A percentile compares a stretch with the other conserved stretches of the same genome.
phyloP scores from a whole-genome alignment of 2,888 invertebrate genomes.

The Panorpa germanica region DNA sequence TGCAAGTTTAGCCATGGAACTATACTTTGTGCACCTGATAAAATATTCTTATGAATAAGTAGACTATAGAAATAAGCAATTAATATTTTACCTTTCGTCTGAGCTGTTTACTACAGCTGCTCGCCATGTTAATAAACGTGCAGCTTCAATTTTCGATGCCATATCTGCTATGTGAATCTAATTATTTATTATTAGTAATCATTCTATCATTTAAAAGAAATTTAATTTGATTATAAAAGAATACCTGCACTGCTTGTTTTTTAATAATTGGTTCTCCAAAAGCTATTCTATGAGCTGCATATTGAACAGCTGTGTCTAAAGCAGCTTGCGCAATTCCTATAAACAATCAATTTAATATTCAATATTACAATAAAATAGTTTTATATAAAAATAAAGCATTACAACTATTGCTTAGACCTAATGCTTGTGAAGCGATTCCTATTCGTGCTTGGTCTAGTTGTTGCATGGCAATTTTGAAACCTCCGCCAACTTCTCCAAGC shows the following conservation, averaged over 20 bases:
- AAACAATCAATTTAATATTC: conserved; percentile 8
- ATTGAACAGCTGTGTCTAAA: conserved; percentile 50
- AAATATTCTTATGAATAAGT: too few species aligned
- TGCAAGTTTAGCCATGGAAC: conserved; percentile 58
- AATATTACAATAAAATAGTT: conserved; percentile 3
- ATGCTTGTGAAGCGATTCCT: conserved; percentile 55
- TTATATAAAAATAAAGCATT: conserved; percentile 1
- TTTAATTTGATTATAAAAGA: conserved; percentile 6
- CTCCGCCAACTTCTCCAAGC: conserved; percentile 36
- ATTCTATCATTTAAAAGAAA: conserved; percentile 7
- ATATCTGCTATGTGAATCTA: conserved; percentile 49
- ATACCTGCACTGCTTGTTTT: conserved; percentile 46
- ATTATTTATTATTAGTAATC: conserved; percentile 14
- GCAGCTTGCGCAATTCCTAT: conserved; percentile 51
- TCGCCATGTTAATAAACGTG: conserved; percentile 47
- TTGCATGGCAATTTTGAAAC: conserved; percentile 56
- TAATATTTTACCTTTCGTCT: conserved; percentile 18
- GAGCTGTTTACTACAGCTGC: conserved; percentile 41
- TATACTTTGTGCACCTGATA: conserved; percentile 40
- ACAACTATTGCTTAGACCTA: conserved; percentile 27
- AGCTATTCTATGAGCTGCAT: conserved; percentile 42
- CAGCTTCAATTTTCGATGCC: conserved; percentile 43
- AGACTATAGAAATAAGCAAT: too few species aligned
- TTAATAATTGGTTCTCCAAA: conserved; percentile 46
- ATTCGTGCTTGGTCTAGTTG: conserved; percentile 51